Evolutionary conservation across 2,113 vertebrate genomes (phyloP), one percentile per base, ranked within the genome.

Genomic region (Myrmophylax atrothorax): DNA sequence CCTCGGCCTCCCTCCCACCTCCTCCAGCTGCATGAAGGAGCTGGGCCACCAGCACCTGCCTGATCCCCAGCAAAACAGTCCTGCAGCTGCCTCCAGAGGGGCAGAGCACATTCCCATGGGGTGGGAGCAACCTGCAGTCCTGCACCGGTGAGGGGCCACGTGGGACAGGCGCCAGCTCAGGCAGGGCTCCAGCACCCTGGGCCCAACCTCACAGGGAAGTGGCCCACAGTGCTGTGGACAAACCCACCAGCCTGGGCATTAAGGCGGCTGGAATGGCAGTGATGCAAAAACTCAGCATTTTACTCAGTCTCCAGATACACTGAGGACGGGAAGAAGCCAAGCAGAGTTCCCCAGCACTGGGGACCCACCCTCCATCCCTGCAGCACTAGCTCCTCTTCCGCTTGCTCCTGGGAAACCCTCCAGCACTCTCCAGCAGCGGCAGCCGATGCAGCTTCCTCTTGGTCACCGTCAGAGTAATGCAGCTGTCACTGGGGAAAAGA

Each of bases 301-400:
- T 62, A 63, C 31, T 63, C 33, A 26, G 94, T 8, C 24, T 4
- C 46, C 63, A 13, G 47, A 4, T 0, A 9, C 14, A 38, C 3
- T 2, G 58, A 29, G 66, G 24, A 19, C 0, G 24, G 55, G n/a
- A 4, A 6, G 17, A 31, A 55, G 35, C 15, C 22, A 37, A 29
- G 52, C 5, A 63, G 31, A 1, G 26, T 7, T 50, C 35, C 35
- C 46, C 38, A 52, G 72, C 2, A 1, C 8, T 5, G 20, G 18
- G 62, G 22, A 53, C 55, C 7, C 33, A 42, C n/a, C 7, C 33
- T 38, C n/a, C 31, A 1, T 1, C 10, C 5, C 58, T 5, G 59
- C 84, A 49, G 74, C 84, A 0, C 66, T 97, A 98, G 49, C 93
- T 96, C 86, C 74, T 97, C 84, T 93, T 98, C 20, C 97, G 40